Evolutionary conservation across 2,113 vertebrate genomes (phyloP), one percentile per base, ranked within the genome.

Genomic region (Pongo abelii): DNA sequence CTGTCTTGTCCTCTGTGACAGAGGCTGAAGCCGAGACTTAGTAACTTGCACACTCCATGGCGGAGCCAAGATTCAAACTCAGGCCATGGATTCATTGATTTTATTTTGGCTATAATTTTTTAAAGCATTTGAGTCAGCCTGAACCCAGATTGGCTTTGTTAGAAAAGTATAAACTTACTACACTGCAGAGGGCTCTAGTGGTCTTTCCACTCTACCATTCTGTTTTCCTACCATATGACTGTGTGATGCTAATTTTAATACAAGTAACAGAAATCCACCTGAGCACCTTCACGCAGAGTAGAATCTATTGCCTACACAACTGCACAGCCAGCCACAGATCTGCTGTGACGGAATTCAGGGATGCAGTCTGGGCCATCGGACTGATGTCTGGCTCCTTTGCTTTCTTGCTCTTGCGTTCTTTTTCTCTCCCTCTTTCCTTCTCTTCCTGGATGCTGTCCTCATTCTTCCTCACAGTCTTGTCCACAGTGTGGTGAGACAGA

Each of bases 1-100:
- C 43, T n/a, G 23, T 32, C 23, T 38, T 1, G 1, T 74, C 72
- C 30, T 46, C 38, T 30, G 0, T 0, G 3, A 0, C 2, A 30
- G 14, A 25, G 14, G 18, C 69, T 2, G 46, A 61, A 9, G 12
- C 3, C 9, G 14, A 75, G 16, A 17, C 35, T 35, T 23, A 0
- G 40, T 16, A 14, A 72, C 74, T 85, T 32, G 23, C 50, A n/a
- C 6, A 2, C 43, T 52, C 22, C 4, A 0, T 4, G 9, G 43
- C 38, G 84, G 70, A 93, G 74, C 52, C 30, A 22, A 40, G 50
- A 38, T 67, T 92, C 57, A 84, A 23, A 86, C 10, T 61, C 17
- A 48, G 48, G 8, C 35, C 55, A 57, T 5, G 1, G 20, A 0
- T 67, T 69, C 7, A 8, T 57, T 22, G 75, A 32, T 48, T 78